Evolutionary conservation across 2,888 invertebrate genomes (phyloP).

Genomic region (Ormyrus thymus): DNA sequence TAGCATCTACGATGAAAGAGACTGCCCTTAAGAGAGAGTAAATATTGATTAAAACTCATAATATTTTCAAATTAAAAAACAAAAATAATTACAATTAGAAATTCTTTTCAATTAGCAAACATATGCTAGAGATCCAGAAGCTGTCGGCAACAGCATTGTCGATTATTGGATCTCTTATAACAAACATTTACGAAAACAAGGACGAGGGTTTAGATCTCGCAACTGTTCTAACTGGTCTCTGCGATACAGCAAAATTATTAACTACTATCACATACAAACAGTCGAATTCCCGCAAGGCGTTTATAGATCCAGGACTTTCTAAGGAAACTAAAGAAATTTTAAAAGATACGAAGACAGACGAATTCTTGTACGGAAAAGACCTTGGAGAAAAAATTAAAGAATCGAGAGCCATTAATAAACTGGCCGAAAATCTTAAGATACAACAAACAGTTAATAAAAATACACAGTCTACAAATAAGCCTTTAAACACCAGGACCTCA

Average conservation of each 20-base stretch:
- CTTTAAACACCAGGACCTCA: too few species aligned
- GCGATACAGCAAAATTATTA: slow-evolving; percentile 12
- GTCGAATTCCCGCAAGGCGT: slow-evolving; percentile 8
- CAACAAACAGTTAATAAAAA: too few species aligned
- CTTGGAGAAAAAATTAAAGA: not conserved
- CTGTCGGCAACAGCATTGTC: slow-evolving; percentile 1
- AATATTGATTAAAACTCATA: too few species aligned
- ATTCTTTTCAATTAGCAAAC: too few species aligned
- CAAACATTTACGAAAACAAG: not conserved
- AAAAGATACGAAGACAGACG: not conserved
- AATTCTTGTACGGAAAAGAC: slow-evolving; percentile 9
- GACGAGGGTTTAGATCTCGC: not conserved
- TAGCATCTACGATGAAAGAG: too few species aligned
- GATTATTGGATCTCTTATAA: not conserved
- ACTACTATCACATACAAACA: not conserved
- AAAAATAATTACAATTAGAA: too few species aligned
- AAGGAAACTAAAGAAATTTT: slow-evolving; percentile 1
- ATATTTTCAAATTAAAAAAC: too few species aligned
- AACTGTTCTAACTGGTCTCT: not conserved
- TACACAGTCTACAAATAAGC: too few species aligned
- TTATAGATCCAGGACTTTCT: slow-evolving; percentile 5
- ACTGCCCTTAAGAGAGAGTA: too few species aligned
- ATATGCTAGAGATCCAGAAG: too few species aligned
- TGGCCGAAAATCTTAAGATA: not conserved
- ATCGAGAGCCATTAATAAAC: slow-evolving; percentile 6